These are phyloP conservation scores for Drosophila mimetica DNA, from an alignment of 2,888 invertebrate species.

Conservation along the genomic window DNA sequence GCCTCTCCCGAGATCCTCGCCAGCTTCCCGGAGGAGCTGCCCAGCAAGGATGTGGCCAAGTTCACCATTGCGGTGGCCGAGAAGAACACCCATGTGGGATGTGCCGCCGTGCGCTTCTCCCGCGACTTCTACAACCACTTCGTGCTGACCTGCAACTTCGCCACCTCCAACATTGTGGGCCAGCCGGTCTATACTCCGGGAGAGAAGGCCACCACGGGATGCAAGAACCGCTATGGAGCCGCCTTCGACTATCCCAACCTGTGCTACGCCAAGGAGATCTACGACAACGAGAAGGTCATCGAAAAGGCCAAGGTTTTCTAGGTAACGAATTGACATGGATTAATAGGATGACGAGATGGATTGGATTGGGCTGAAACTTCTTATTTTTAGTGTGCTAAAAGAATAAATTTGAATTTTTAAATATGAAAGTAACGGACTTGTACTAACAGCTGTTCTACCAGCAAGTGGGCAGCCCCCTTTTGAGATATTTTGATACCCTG, in stretches of 20 bases:
- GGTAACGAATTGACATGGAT: not conserved
- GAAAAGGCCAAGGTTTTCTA: constrained; percentile 16
- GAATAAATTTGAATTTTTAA: not conserved
- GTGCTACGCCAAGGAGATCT: constrained; percentile 60
- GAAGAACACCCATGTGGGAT: constrained; percentile 52
- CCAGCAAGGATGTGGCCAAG: constrained; percentile 45
- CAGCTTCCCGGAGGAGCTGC: constrained; percentile 46
- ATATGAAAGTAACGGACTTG: constrained; percentile 9
- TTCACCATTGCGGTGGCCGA: constrained; percentile 55
- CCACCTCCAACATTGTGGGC: constrained; percentile 46
- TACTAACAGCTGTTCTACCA: not conserved
- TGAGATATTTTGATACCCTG: not conserved
- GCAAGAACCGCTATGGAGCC: constrained; percentile 52
- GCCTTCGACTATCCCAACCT: constrained; percentile 57
- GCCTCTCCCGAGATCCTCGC: constrained; percentile 41
- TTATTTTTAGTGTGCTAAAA: not conserved
- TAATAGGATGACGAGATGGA: not conserved
- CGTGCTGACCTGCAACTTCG: constrained; percentile 54
- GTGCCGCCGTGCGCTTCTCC: constrained; percentile 45
- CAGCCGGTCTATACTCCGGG: constrained; percentile 47
- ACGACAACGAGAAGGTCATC: constrained; percentile 55
- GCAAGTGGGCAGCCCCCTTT: constrained; percentile 14
- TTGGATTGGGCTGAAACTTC: not conserved
- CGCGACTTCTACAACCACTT: constrained; percentile 44
- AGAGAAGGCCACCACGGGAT: constrained; percentile 44